Evolutionary conservation across 2,888 invertebrate species (phyloP).

Genomic region (Thymelicus sylvestris): DNA sequence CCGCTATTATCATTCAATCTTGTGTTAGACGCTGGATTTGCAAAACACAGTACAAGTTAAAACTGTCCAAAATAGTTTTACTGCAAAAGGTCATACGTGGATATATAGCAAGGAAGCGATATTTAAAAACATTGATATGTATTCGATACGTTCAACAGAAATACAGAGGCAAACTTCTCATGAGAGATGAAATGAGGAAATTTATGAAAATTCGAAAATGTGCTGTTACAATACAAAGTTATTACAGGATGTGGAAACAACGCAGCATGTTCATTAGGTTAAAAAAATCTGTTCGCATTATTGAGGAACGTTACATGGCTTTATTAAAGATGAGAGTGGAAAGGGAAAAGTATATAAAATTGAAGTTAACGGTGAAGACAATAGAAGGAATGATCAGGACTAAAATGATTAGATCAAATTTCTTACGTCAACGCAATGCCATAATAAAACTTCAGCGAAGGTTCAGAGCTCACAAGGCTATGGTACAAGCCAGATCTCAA

Average conservation of each 20-base stretch:
- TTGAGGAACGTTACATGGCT: constrained; percentile 60
- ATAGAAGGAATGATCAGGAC: constrained; percentile 80
- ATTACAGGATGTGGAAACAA: constrained; percentile 65
- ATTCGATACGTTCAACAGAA: constrained; percentile 63
- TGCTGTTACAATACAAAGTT: constrained; percentile 70
- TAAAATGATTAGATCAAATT: constrained; percentile 66
- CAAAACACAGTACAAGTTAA: constrained; percentile 53
- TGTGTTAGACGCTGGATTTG: constrained; percentile 66
- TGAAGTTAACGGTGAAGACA: constrained; percentile 60
- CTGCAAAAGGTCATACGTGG: constrained; percentile 62
- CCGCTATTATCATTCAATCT: constrained; percentile 63
- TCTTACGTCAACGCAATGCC: constrained; percentile 55
- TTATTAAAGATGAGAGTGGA: constrained; percentile 63
- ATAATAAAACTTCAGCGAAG: constrained; percentile 77
- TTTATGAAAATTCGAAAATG: constrained; percentile 53
- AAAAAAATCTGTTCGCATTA: constrained; percentile 56
- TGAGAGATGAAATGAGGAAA: constrained; percentile 62
- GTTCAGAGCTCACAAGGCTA: constrained; percentile 72
- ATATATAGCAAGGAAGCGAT: constrained; percentile 58
- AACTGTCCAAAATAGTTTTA: constrained; percentile 54
- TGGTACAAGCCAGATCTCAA: constrained; percentile 60
- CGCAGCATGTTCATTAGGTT: constrained; percentile 51
- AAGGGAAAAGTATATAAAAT: constrained; percentile 57
- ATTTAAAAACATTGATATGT: constrained; percentile 54
- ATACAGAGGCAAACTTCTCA: constrained; percentile 67